Evolutionary conservation across 53 echinoderm and acorn worm species (phyloP).

Genomic region (Actinopyga echinites): DNA sequence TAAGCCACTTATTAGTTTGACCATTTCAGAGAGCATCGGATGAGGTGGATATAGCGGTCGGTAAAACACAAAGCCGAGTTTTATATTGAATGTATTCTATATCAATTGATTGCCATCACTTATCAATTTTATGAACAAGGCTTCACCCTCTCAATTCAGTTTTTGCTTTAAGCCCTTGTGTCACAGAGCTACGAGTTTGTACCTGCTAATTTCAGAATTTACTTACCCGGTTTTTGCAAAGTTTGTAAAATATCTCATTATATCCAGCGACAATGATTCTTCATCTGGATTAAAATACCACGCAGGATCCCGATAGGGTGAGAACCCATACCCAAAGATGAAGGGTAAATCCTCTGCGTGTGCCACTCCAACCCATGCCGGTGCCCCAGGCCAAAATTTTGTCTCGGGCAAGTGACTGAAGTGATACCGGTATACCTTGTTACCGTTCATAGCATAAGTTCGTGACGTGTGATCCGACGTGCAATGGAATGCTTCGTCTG

Average conservation of each 20-base stretch:
- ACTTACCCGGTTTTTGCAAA: constrained; percentile 80
- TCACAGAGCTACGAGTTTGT: no score
- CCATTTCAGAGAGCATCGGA: no score
- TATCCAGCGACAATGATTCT: constrained; percentile 51
- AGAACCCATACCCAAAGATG: constrained; percentile 66
- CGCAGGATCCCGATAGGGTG: neutral
- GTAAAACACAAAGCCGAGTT: no score
- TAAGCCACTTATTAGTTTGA: no score
- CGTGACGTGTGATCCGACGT: constrained; percentile 61
- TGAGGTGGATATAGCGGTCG: no score
- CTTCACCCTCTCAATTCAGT: no score
- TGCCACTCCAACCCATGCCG: constrained; percentile 70
- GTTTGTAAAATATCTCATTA: constrained; percentile 72
- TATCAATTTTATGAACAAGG: no score
- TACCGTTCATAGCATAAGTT: constrained; percentile 43
- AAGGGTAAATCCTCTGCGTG: constrained; percentile 73
- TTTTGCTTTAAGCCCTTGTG: no score
- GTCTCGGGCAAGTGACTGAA: constrained; percentile 61
- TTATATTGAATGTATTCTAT: no score
- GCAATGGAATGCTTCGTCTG: constrained; percentile 73
- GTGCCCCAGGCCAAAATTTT: constrained; percentile 5
- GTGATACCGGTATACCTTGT: constrained; percentile 65
- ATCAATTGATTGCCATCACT: no score
- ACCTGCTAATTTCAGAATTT: no score
- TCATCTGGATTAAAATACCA: constrained; percentile 49